Percentiles rank a stretch among this genome's conserved stretches.
phyloP scores from a whole-genome alignment of 2,888 invertebrate genomes.

The Macrosoma leucophasiata region DNA sequence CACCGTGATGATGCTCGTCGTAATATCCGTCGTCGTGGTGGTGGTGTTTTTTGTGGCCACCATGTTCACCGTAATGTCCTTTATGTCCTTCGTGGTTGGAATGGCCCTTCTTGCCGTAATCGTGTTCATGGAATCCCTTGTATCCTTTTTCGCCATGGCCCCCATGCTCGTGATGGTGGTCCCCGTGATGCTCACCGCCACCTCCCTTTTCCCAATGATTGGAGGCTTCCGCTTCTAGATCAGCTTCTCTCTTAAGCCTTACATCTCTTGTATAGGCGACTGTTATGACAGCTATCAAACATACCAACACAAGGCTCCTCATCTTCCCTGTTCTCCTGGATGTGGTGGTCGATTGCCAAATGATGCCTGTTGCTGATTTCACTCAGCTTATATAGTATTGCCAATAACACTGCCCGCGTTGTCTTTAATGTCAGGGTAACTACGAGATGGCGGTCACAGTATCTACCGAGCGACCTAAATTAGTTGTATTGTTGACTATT shows the following conservation, averaged over 20 bases:
- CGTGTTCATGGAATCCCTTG: slow-evolving; percentile 79
- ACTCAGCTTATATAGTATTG: slow-evolving; percentile 68
- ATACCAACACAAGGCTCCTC: slow-evolving; percentile 46
- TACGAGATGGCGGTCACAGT: slow-evolving; percentile 51
- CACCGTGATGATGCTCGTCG: slow-evolving; percentile 78
- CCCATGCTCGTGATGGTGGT: slow-evolving; percentile 78
- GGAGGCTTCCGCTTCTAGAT: slow-evolving; percentile 70
- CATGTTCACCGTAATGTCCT: slow-evolving; percentile 76
- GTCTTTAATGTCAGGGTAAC: slow-evolving; percentile 67
- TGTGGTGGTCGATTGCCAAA: slow-evolving; percentile 61
- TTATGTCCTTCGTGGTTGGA: slow-evolving; percentile 79
- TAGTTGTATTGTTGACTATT: slow-evolving; percentile 33
- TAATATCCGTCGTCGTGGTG: slow-evolving; percentile 80
- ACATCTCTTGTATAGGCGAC: slow-evolving; percentile 65
- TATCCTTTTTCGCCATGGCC: slow-evolving; percentile 82
- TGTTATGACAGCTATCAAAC: slow-evolving; percentile 59
- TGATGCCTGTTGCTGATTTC: slow-evolving; percentile 62
- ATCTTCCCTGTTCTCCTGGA: slow-evolving; percentile 49
- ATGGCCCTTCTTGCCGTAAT: slow-evolving; percentile 82
- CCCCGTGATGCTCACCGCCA: slow-evolving; percentile 78
- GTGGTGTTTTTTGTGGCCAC: slow-evolving; percentile 78
- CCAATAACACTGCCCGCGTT: slow-evolving; percentile 49
- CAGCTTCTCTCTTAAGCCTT: slow-evolving; percentile 58
- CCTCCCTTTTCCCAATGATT: slow-evolving; percentile 72
- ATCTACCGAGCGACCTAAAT: slow-evolving; percentile 55